Conservation (phyloP, 2,797 vertebrate species). For the Heteromormyrus szaboi region DNA sequence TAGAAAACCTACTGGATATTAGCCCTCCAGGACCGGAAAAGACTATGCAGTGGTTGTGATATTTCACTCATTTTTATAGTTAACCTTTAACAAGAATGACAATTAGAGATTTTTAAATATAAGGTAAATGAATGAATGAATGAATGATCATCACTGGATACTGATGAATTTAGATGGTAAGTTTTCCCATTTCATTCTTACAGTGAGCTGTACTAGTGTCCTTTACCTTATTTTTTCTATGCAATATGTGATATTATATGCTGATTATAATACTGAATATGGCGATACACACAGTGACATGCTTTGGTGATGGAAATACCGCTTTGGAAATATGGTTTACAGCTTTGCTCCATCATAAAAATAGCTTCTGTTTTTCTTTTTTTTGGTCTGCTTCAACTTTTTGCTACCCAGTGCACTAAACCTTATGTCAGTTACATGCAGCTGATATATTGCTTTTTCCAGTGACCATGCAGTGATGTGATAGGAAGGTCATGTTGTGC, state of each 20-base stretch:
- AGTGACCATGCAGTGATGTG: not conserved
- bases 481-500: not conserved
- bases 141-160: not conserved
- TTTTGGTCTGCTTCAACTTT: not conserved
- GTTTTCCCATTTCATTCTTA: not conserved
- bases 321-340: not conserved
- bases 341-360: not conserved
- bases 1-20: not conserved
- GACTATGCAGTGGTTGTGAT: not conserved
- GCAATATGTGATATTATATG: not conserved
- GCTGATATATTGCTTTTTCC: not conserved
- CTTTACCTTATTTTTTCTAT: not conserved
- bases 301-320: not conserved
- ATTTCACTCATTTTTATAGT: not conserved
- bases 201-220: not conserved
- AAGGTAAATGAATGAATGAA: not conserved
- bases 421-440: not conserved
- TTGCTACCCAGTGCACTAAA: not conserved
- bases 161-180: not conserved
- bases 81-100: not conserved
- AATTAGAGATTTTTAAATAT: not conserved
- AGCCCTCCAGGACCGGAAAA: not conserved
- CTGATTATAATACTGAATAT: not conserved
- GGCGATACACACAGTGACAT: not conserved
- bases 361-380: not conserved